Evolutionary conservation across 2,113 vertebrate species (phyloP), one percentile per base, ranked within the genome.

Genomic region (Puffinus mauretanicus): DNA sequence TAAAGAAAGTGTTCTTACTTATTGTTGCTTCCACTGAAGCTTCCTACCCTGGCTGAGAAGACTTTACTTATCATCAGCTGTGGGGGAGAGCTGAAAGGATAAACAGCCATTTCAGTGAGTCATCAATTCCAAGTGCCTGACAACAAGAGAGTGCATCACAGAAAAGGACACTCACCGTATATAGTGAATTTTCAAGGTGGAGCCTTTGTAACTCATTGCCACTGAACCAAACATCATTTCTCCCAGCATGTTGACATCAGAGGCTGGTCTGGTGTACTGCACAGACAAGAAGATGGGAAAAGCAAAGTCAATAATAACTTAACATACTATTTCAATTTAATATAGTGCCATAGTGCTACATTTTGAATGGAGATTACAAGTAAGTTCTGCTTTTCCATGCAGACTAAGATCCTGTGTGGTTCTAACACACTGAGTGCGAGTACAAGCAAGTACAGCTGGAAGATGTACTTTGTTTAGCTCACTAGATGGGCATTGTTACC

Each of bases 61-160:
- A 99, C 99, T 97, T 99, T 99, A 97, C 98, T 99, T 96, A 99
- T 98, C 99, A 99, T 99, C 96, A 99, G 96, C 76, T 99, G 99
- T 29, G 98, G 98, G 57, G 99, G 99, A 96, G 98, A 99, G 62
- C 99, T 99, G 88, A 90, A 94, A 95, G 87, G 86, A 97, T 82
- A 93, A 92, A 91, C 70, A 94, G 86, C 62, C 27, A 94, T 83
- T 90, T 89, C 61, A 90, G 89, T 66, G 93, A 94, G 44, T 91
- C 93, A 89, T 58, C 57, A 93, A 26, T 60, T 88, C 70, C 78
- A 65, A 73, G 21, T 5, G 84, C 58, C 66, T 94, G 80, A 88
- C 44, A 65, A 88, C 44, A 65, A 92, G 16, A 92, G 20, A 60
- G 73, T 18, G 70, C 51, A 72, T 34, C 20, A 34, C 58, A 54